phyloP scores from a whole-genome alignment of 1,140 invertebrate genomes.

The Lineus longissimus region DNA sequence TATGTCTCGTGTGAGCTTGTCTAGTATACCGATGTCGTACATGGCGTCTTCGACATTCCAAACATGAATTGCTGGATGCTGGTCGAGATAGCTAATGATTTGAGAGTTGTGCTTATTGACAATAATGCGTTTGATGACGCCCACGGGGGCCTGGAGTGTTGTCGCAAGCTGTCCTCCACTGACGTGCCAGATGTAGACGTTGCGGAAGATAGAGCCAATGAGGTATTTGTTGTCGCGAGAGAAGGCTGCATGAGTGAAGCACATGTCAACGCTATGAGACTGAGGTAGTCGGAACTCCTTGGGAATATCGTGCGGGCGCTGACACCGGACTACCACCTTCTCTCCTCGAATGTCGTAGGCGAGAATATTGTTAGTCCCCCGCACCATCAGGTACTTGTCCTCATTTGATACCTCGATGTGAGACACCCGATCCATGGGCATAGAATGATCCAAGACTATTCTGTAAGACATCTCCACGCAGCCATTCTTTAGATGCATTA shows the following conservation, averaged over 20 bases:
- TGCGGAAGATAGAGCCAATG: constrained; percentile 42
- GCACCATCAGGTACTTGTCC: constrained; percentile 34
- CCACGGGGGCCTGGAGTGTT: constrained; percentile 45
- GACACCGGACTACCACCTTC: constrained; percentile 30
- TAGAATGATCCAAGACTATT: constrained; percentile 29
- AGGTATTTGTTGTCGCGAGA: constrained; percentile 39
- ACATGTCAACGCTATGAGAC: constrained; percentile 25
- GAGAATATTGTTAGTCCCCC: constrained; percentile 32
- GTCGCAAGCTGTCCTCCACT: constrained; percentile 25
- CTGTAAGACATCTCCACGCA: constrained; percentile 42
- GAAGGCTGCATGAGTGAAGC: constrained; percentile 42
- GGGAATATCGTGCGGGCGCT: constrained; percentile 37
- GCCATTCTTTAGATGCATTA: constrained; percentile 36
- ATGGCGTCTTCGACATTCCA: constrained; percentile 42
- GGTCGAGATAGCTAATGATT: constrained; percentile 35
- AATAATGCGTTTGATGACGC: constrained; percentile 35
- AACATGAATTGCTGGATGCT: constrained; percentile 34
- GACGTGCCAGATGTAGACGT: constrained; percentile 46
- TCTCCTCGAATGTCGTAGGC: constrained; percentile 38
- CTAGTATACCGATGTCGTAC: constrained; percentile 29
- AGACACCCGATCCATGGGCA: constrained; percentile 32
- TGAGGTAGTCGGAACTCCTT: constrained; percentile 47
- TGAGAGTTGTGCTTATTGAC: constrained; percentile 29
- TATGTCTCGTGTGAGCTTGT: constrained; percentile 37
- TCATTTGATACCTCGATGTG: constrained; percentile 29